phyloP scores from a whole-genome alignment of 2,797 vertebrate genomes.

The Emys orbicularis region DNA sequence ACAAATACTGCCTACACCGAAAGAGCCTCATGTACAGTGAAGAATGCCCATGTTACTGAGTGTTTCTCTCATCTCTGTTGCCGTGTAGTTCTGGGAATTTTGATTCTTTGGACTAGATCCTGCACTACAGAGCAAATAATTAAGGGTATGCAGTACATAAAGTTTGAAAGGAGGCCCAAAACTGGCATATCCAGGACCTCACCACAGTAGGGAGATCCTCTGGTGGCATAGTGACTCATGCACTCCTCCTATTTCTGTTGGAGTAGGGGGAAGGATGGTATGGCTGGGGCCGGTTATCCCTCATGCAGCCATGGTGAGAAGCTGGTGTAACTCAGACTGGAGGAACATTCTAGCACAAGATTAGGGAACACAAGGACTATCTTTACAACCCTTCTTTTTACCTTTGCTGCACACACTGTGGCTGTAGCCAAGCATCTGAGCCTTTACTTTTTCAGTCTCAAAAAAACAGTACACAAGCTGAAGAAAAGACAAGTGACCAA shows the following conservation, averaged over 20 bases:
- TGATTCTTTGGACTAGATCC: background rate
- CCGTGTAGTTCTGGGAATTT: background rate
- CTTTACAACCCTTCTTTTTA: background rate
- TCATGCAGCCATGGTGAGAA: background rate
- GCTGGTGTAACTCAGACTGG: background rate
- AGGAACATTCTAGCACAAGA: background rate
- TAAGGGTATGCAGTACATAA: background rate
- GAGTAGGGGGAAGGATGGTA: background rate
- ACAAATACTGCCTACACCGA: background rate
- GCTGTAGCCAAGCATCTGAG: background rate
- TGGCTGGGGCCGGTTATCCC: background rate
- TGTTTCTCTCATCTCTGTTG: background rate
- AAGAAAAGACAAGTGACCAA: slow-evolving; percentile 1
- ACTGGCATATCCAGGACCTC: background rate
- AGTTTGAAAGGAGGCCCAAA: background rate
- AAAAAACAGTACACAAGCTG: accelerated
- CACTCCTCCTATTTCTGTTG: background rate
- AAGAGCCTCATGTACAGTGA: background rate
- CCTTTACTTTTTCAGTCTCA: background rate
- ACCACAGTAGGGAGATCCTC: background rate
- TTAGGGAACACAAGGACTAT: background rate
- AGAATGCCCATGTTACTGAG: background rate
- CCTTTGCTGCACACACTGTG: background rate
- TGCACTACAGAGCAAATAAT: background rate
- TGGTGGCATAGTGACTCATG: background rate